Evolutionary conservation across 2,113 vertebrate genomes (phyloP), one percentile per base, ranked within the genome.

Genomic region (Jacana jacana): DNA sequence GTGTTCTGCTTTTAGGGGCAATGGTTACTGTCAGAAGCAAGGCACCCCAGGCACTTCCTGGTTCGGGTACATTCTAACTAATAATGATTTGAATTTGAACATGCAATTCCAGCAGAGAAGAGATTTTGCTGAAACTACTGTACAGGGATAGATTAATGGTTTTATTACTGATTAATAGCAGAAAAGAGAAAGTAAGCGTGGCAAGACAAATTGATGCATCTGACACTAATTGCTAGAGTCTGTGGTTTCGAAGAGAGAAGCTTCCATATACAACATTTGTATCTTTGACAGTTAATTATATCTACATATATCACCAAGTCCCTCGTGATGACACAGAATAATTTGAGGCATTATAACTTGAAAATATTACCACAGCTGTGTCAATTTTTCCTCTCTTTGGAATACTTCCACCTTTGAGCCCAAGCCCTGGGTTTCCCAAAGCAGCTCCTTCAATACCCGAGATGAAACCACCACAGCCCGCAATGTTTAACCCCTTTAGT

Each of bases 381-480:
- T 33, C 28, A 23, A 3, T 58, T 69, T 58, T n/a, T 1, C 7
- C 24, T 11, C 19, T 27, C 39, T 65, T 82, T 64, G 0, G 0
- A 79, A 65, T 30, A 79, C 4, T 17, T 69, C 37, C 24, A 69
- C 10, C 40, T 81, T 58, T 63, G 7, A 86, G 31, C 23, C 23
- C 58, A 87, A 12, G 12, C 37, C 9, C 54, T 30, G 31, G 17
- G 57, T 46, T 89, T 88, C n/a, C 33, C 71, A 68, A 77, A 54
- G 51, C 25, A 88, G 14, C 46, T 75, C 13, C 57, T 88, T 37
- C 1, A 1, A 35, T 18, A 77, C 5, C 10, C 1, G 10, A 80
- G 27, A 60, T 33, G 13, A 69, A 85, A 76, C 58, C 22, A 84
- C 16, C 30, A 39, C 3, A 86, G 11, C 2, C 31, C 55, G 4